A percentile compares a stretch with the other conserved stretches of the same genome.
These are phyloP conservation scores for Eremobia ochroleuca DNA, from an alignment of 2,888 invertebrate genomes.

Conservation along the genomic window DNA sequence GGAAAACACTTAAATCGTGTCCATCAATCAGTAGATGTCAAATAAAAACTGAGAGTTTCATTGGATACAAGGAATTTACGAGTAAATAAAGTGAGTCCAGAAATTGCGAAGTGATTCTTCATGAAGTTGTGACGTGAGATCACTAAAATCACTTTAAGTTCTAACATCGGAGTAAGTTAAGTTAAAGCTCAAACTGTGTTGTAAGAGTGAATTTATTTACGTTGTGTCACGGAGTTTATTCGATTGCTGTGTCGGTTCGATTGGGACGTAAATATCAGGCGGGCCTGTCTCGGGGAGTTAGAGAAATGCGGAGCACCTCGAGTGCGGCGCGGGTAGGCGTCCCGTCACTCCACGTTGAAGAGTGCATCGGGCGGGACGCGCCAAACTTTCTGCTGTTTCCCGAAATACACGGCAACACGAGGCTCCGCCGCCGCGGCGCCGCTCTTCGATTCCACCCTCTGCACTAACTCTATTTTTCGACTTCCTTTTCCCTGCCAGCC, in stretches of 20 bases:
- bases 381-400: slow-evolving; percentile 54
- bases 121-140: slow-evolving; percentile 71
- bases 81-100: slow-evolving; percentile 68
- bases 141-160: slow-evolving; percentile 72
- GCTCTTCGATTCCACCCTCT: slow-evolving; percentile 79
- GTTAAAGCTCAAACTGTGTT: slow-evolving; percentile 49
- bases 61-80: slow-evolving; percentile 61
- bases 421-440: slow-evolving; percentile 78
- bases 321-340: slow-evolving; percentile 56
- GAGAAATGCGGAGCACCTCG: slow-evolving; percentile 57
- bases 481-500: slow-evolving; percentile 82
- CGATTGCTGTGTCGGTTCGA: slow-evolving; percentile 65
- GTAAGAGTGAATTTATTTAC: slow-evolving; percentile 62
- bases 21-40: slow-evolving; percentile 70
- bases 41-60: slow-evolving; percentile 66
- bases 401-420: slow-evolving; percentile 73
- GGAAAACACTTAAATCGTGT: slow-evolving; percentile 76
- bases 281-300: slow-evolving; percentile 61
- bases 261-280: slow-evolving; percentile 61
- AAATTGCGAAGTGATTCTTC: slow-evolving; percentile 69
- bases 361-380: slow-evolving; percentile 56
- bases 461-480: slow-evolving; percentile 84
- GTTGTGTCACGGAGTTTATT: slow-evolving; percentile 65
- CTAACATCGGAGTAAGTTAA: slow-evolving; percentile 50
- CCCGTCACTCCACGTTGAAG: slow-evolving; percentile 59